Evolutionary conservation across 1,140 invertebrate species (phyloP), one percentile per base, ranked within the genome.

Genomic region (Camponotus floridanus): DNA sequence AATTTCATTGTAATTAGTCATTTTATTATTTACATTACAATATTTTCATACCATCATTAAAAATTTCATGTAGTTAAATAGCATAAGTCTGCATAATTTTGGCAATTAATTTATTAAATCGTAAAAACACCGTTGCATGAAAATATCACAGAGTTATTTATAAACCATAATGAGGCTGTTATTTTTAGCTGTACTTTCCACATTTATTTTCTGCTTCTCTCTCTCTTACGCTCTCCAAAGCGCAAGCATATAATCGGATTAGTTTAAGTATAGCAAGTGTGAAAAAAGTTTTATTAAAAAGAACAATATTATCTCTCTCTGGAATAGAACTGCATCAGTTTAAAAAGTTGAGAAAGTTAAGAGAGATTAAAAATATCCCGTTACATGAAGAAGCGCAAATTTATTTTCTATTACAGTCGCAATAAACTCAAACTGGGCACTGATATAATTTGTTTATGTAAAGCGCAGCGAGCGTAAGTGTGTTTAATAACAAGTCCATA

Each of bases 181-280:
- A 83, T 83, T 74, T 83, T 73, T 83, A 83, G 57, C 68, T n/a
- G 42, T 57, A 62, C 68, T 83, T 83, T 74, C 68, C 48, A 74
- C 42, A 6, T 74, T 55, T 83, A 83, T 83, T 74, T 74, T 83
- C 39, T 15, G 67, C 18, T 18, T 15, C 4, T 51, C 15, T 51
- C 48, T 51, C 48, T 51, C 48, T 51, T 18, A 15, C 15, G 15
- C 45, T 26, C 31, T 42, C 55, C 26, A 31, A 62, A 36, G 39
- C 48, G 65, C 48, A 39, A 26, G 55, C 55, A n/a, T 48, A 26
- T 83, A 83, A 83, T 83, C 79, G 79, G 79, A 83, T 83, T 61
- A 83, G 68, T 61, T 83, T 83, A 83, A 83, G 57, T 83, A 83
- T 68, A 26, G 55, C 15, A 26, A 83, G 68, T 61, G 79, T 73